phyloP scores from a whole-genome alignment of 37 sponge, comb jelly and placozoan species.

The Theonella swinhoei region DNA sequence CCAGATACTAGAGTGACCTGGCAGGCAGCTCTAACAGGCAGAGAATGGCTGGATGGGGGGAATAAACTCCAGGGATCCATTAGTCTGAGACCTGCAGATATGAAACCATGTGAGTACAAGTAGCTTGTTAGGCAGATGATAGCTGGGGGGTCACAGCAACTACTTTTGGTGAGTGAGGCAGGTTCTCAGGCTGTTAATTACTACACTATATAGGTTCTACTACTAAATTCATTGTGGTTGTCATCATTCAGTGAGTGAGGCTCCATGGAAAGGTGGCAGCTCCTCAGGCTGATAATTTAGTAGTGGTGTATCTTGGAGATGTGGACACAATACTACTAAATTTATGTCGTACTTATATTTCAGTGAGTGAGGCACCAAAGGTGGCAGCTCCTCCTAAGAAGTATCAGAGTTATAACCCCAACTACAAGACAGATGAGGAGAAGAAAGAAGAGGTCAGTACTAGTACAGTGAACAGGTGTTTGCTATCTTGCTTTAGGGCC shows the following conservation, averaged over 20 bases:
- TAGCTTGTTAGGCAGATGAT: no score
- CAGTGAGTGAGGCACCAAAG: conserved; percentile 87
- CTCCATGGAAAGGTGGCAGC: no score
- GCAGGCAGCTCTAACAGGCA: conserved; percentile 70
- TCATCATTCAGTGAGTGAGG: no score
- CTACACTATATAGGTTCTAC: no score
- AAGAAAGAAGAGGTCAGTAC: conserved; percentile 83
- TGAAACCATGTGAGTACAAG: conserved; percentile 83
- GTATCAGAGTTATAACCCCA: conserved; percentile 52
- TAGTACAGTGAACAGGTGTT: background rate
- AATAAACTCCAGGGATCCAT: conserved; percentile 34
- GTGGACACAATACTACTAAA: no score
- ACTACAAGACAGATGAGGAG: conserved; percentile 77
- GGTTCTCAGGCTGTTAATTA: no score
- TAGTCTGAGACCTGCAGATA: conserved; percentile 71
- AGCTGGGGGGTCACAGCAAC: no score
- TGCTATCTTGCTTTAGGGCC: background rate
- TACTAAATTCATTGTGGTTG: no score
- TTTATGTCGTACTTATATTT: no score
- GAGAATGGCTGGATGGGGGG: conserved; percentile 78
- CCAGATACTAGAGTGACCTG: conserved; percentile 69
- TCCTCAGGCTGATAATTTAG: no score
- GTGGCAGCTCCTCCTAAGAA: conserved; percentile 65
- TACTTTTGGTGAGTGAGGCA: no score
- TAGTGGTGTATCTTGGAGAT: no score